Conservation (phyloP, 2,113 vertebrate species). For the Hydrolagus affinis region DNA sequence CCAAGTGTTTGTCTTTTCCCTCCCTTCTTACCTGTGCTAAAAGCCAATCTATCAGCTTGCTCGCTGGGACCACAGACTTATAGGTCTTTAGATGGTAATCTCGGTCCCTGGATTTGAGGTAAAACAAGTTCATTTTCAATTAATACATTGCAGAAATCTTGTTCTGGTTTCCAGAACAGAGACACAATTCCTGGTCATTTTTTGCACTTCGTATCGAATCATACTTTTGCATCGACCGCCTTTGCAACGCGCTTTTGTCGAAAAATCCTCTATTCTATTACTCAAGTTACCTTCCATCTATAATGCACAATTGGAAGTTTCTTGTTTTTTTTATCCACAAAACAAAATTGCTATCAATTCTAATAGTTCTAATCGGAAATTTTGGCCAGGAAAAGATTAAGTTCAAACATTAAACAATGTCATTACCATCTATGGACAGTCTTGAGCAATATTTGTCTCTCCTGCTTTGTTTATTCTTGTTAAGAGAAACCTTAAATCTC, state of each 20-base stretch:
- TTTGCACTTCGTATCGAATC: too few species aligned
- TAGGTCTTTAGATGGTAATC: slow-evolving; percentile 95
- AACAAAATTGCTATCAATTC: too few species aligned
- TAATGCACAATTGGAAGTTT: not conserved
- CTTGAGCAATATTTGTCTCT: not conserved
- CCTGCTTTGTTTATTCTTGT: not conserved
- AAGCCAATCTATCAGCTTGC: slow-evolving; percentile 93
- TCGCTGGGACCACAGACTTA: slow-evolving; percentile 87
- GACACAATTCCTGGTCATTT: slow-evolving; percentile 36
- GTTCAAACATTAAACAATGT: not conserved
- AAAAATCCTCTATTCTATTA: not conserved
- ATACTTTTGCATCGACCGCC: too few species aligned
- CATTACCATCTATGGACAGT: not conserved
- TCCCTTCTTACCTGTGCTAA: slow-evolving; percentile 72
- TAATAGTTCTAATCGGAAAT: not conserved
- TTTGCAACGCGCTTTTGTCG: too few species aligned
- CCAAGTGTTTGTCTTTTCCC: not conserved
- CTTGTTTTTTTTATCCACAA: too few species aligned
- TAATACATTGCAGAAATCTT: slow-evolving; percentile 39
- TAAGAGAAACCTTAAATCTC: not conserved
- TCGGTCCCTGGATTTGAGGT: slow-evolving; percentile 66
- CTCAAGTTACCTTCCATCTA: not conserved
- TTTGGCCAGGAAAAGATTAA: not conserved
- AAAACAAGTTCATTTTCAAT: slow-evolving; percentile 41
- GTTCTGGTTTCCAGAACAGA: slow-evolving; percentile 12